A percentile compares a stretch with the other conserved stretches of the same genome.
Conservation (phyloP, 2,797 vertebrate species). For the Rhynchonycteris naso region DNA sequence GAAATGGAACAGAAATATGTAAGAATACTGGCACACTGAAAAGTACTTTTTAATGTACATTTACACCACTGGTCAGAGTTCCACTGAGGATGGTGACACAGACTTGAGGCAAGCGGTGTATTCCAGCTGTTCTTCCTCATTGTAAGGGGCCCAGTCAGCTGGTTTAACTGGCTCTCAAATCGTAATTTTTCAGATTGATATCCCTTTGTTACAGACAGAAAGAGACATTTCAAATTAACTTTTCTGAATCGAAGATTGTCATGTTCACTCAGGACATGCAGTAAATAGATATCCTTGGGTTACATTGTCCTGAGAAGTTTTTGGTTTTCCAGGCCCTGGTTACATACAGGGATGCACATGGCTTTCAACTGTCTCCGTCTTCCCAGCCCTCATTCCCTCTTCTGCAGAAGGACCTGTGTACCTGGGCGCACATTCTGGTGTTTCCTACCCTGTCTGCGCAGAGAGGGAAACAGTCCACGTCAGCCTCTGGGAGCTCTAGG, state of each 20-base stretch:
- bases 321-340: not conserved
- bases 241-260: not conserved
- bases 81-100: not conserved
- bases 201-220: not conserved
- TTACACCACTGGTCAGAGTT: not conserved
- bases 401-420: accelerated
- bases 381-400: accelerated
- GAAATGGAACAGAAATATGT: not conserved
- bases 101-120: too few species aligned
- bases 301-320: not conserved
- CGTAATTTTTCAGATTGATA: not conserved
- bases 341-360: not conserved
- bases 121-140: not conserved
- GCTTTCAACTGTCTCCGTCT: accelerated
- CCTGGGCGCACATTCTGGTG: accelerated
- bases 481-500: not conserved
- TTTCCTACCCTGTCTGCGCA: accelerated
- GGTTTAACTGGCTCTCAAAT: not conserved
- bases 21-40: not conserved
- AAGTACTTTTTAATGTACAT: not conserved
- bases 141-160: not conserved
- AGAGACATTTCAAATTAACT: not conserved
- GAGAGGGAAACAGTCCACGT: accelerated
- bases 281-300: not conserved
- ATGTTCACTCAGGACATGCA: not conserved